phyloP scores from a whole-genome alignment of 2,888 invertebrate genomes.

The Biston betularia region DNA sequence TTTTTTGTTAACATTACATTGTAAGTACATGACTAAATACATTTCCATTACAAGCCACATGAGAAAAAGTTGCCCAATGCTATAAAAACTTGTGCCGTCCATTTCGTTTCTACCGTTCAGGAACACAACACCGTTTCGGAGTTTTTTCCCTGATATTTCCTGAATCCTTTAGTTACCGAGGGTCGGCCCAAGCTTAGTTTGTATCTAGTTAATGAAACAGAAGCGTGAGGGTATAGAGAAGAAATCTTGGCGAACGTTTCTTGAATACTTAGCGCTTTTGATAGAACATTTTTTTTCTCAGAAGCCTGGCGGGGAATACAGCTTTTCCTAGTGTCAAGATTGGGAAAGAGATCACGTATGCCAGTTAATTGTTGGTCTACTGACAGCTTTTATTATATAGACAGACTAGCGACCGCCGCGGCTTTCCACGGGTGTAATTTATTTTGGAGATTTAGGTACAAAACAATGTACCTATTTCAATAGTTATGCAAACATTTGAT shows the following conservation, averaged over 20 bases:
- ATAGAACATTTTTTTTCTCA: neutral
- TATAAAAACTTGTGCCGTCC: slow-evolving; percentile 7
- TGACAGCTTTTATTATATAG: neutral
- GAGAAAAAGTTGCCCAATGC: slow-evolving; percentile 8
- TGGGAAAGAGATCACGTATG: slow-evolving; percentile 3
- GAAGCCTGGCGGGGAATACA: neutral
- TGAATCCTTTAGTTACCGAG: slow-evolving; percentile 15
- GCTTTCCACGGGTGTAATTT: too few species aligned
- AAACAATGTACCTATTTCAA: too few species aligned
- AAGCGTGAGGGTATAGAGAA: slow-evolving; percentile 29
- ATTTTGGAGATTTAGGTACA: too few species aligned
- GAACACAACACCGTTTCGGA: slow-evolving; percentile 2
- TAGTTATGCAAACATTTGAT: too few species aligned
- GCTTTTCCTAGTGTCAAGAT: neutral
- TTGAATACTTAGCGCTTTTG: slow-evolving; percentile 10
- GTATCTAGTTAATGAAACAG: slow-evolving; percentile 38
- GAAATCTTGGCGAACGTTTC: slow-evolving; percentile 15
- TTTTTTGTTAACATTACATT: too few species aligned
- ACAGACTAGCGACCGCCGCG: too few species aligned
- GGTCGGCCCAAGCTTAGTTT: slow-evolving; percentile 25
- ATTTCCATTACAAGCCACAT: neutral
- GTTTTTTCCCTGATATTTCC: slow-evolving; percentile 17
- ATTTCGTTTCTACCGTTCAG: neutral
- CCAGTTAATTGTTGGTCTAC: slow-evolving; percentile 3
- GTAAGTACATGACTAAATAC: too few species aligned